These are phyloP conservation scores for Lasioglossum baleicum DNA, from an alignment of 1,140 invertebrate genomes.

Conservation along the genomic window DNA sequence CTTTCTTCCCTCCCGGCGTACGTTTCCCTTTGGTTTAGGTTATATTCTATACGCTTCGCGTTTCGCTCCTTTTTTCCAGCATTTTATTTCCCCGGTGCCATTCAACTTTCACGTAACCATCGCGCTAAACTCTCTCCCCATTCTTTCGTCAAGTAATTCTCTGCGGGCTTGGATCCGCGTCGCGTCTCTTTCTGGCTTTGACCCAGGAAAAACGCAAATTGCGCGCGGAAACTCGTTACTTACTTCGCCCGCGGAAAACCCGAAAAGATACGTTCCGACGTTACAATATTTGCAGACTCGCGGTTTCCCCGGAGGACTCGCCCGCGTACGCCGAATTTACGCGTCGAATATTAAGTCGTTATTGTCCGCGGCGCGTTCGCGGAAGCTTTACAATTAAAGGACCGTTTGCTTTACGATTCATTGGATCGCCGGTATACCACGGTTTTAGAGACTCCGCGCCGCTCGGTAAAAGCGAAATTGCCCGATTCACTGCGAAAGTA, in stretches of 20 bases:
- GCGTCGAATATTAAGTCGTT: conserved; percentile 12
- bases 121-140: conserved; percentile 16
- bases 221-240: too few species aligned
- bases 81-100: conserved; percentile 9
- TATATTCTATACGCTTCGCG: conserved; percentile 41
- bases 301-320: too few species aligned
- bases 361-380: background rate
- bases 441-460: conserved; percentile 10
- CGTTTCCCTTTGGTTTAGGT: conserved; percentile 30
- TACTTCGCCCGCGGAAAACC: too few species aligned
- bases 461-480: conserved; percentile 19
- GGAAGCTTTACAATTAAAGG: conserved; percentile 7
- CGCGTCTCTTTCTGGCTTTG: too few species aligned
- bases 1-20: conserved; percentile 16
- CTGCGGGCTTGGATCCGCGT: background rate
- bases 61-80: background rate
- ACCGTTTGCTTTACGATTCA: conserved; percentile 24
- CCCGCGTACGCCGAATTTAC: background rate
- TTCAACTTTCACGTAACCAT: conserved; percentile 21
- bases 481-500: conserved; percentile 28
- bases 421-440: background rate
- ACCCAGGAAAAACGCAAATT: too few species aligned
- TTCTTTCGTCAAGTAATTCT: conserved; percentile 6
- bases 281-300: too few species aligned
- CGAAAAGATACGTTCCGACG: too few species aligned